Percentiles rank a stretch among this genome's conserved stretches.
These are phyloP conservation scores for Gymnothorax reevesii DNA, from an alignment of 2,797 vertebrate species.

Conservation along the genomic window DNA sequence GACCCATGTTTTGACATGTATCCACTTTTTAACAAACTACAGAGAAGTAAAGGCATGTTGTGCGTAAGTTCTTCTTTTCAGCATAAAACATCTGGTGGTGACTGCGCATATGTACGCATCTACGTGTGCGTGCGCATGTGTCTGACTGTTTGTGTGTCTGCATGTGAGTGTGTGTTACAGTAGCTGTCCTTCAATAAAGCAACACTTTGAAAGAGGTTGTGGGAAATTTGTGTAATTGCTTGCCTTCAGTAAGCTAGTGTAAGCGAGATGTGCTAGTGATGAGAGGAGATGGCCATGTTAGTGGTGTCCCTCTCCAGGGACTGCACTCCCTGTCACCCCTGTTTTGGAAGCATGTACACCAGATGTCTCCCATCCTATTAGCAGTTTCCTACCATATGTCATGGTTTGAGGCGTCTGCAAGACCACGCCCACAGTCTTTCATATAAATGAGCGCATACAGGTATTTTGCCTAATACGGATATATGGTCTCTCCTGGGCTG, in stretches of 20 bases:
- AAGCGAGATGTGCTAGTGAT: not conserved
- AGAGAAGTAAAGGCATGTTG: not conserved
- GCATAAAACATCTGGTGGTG: not conserved
- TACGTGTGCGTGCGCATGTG: not conserved
- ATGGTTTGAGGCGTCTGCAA: not conserved
- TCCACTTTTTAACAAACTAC: not conserved
- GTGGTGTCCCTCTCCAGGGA: not conserved
- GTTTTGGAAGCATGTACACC: not conserved
- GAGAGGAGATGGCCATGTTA: not conserved
- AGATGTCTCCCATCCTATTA: conserved; percentile 15
- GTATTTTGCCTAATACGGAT: not conserved
- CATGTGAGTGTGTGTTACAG: not conserved
- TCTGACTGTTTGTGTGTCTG: not conserved
- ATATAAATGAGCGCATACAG: not conserved
- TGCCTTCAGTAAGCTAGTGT: not conserved
- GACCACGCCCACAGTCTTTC: not conserved
- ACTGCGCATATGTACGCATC: not conserved
- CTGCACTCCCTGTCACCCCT: not conserved
- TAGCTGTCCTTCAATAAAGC: not conserved
- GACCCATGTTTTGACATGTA: not conserved
- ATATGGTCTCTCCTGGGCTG: not conserved
- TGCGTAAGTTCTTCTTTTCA: not conserved
- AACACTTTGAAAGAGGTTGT: not conserved
- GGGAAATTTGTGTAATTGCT: not conserved
- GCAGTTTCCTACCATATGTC: not conserved